A percentile compares a stretch with the other conserved stretches of the same genome.
These are phyloP conservation scores for Phalacrocorax aristotelis DNA, from an alignment of 2,113 vertebrate genomes.

Conservation along the genomic window DNA sequence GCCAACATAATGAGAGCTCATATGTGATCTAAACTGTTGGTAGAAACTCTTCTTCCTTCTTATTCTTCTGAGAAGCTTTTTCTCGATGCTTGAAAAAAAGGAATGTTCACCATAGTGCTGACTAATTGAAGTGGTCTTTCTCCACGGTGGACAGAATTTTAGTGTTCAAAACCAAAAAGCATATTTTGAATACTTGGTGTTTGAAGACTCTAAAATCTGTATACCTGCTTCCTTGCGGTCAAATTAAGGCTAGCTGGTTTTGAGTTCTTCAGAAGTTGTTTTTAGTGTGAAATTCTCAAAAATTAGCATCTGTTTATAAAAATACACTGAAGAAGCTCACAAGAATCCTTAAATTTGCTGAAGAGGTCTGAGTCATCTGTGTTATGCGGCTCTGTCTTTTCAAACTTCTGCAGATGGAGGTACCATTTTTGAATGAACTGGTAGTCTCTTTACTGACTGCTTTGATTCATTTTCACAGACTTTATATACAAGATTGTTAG, in stretches of 20 bases:
- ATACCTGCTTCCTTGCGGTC: background rate
- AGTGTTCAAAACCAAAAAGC: background rate
- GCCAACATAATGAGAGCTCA: background rate
- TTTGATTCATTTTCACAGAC: background rate
- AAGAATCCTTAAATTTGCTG: background rate
- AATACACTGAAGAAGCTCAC: background rate
- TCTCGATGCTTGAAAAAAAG: background rate
- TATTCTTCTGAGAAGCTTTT: background rate
- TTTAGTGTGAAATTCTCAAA: constrained; percentile 19
- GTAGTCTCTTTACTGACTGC: background rate
- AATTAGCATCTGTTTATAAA: background rate
- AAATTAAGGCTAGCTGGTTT: background rate
- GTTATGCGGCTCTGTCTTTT: background rate
- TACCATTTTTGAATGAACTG: background rate
- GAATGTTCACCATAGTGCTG: background rate
- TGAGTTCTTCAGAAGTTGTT: constrained; percentile 21
- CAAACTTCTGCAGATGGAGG: background rate
- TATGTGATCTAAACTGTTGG: background rate
- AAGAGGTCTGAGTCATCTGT: background rate
- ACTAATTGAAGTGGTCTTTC: background rate
- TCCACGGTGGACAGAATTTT: background rate
- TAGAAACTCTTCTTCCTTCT: background rate
- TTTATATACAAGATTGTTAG: background rate
- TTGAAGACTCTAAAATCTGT: background rate
- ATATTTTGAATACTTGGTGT: background rate